Percentiles rank a stretch among this genome's conserved stretches.
These are phyloP conservation scores for Tigriopus japonicus DNA, from an alignment of 1,140 invertebrate genomes.

Conservation along the genomic window DNA sequence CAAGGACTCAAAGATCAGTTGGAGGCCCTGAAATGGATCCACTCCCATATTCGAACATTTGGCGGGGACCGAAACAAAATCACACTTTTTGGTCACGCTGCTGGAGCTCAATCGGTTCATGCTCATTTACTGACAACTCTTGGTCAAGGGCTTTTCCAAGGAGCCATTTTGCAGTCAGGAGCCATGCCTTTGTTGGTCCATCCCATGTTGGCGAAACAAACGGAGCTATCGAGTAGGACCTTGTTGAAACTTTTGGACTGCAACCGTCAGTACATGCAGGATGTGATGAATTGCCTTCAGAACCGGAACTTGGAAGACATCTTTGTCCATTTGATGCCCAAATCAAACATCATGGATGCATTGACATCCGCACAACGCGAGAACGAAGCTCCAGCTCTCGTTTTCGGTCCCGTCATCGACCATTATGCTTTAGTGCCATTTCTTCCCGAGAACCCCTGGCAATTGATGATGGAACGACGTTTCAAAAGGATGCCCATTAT, in stretches of 20 bases:
- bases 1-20: conserved; percentile 40
- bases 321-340: background rate
- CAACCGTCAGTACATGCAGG: no score
- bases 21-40: conserved; percentile 37
- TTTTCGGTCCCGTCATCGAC: background rate
- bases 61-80: conserved; percentile 37
- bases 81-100: conserved; percentile 37
- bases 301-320: background rate
- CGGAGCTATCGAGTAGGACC: no score
- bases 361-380: no score
- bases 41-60: conserved; percentile 36
- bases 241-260: no score
- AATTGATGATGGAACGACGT: background rate
- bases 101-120: conserved; percentile 35
- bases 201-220: background rate
- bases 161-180: conserved; percentile 19
- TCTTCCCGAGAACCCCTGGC: background rate
- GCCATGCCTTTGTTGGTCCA: background rate
- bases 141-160: conserved; percentile 23
- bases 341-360: background rate
- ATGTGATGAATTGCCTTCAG: no score
- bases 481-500: background rate
- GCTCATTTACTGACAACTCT: conserved; percentile 29
- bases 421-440: background rate
- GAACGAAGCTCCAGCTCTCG: no score